phyloP scores from a whole-genome alignment of 2,888 invertebrate genomes.

The Latheticus oryzae region DNA sequence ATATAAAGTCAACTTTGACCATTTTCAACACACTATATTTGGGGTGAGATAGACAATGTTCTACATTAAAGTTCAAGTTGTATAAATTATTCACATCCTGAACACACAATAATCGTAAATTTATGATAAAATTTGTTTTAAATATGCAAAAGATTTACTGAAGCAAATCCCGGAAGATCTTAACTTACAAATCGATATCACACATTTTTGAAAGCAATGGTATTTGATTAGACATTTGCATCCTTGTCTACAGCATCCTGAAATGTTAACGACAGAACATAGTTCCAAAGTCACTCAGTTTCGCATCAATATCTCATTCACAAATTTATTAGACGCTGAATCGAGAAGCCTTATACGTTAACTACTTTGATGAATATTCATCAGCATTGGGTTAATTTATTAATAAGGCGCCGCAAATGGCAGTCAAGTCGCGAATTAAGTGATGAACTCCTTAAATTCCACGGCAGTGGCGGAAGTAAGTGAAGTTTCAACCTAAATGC shows the following conservation, averaged over 20 bases:
- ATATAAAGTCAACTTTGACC: too few species aligned
- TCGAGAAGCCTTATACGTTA: slow-evolving; percentile 39
- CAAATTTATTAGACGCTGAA: slow-evolving; percentile 34
- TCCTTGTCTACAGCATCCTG: slow-evolving; percentile 20
- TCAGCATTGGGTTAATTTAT: slow-evolving; percentile 41
- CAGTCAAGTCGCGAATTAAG: slow-evolving; percentile 43
- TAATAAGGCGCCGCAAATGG: slow-evolving; percentile 45
- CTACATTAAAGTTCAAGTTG: neutral
- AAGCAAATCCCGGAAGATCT: slow-evolving; percentile 7
- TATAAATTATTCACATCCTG: slow-evolving; percentile 13
- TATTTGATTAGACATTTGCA: slow-evolving; percentile 18
- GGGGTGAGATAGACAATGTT: slow-evolving; percentile 2
- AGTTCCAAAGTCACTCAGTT: slow-evolving; percentile 27
- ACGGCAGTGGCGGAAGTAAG: slow-evolving; percentile 40
- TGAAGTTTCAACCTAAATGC: slow-evolving; percentile 43
- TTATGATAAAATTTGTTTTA: slow-evolving; percentile 12
- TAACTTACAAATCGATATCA: slow-evolving; percentile 1
- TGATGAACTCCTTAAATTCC: slow-evolving; percentile 41
- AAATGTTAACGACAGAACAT: slow-evolving; percentile 27
- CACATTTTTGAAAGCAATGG: neutral
- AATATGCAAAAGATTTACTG: too few species aligned
- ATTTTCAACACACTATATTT: too few species aligned
- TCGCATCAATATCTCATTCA: slow-evolving; percentile 37
- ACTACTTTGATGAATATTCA: slow-evolving; percentile 44
- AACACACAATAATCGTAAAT: slow-evolving; percentile 14